Evolutionary conservation across 2,797 vertebrate genomes (phyloP), one percentile per base, ranked within the genome.

Genomic region (Etheostoma perlongum): DNA sequence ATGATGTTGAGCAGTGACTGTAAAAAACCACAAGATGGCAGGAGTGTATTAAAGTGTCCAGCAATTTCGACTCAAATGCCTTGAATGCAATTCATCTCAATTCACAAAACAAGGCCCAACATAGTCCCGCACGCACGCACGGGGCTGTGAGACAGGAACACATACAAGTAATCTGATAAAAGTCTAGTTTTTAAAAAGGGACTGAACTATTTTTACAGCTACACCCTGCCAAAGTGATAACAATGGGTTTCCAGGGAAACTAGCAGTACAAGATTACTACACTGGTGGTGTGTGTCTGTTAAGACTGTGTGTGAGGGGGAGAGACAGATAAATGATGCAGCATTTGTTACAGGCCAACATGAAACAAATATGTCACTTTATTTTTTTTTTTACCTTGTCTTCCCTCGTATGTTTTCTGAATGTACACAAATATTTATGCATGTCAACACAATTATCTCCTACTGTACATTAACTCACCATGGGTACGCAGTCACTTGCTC

Each of bases 401-500:
- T 10, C 23, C 1, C 30, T 49, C 51, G 5, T 27, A 14, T 47
- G 46, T 27, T 19, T 36, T 57, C 21, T 71, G 12, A 61, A 74
- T 66, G 46, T n/a, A 65, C 40, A 25, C 14, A 49, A 54, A 53
- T 59, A 51, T 27, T 64, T 23, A 46, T 21, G 44, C 46, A 33
- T 11, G 44, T 49, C 30, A 2, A 51, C 62, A 60, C 21, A 25
- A 11, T 40, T 27, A 40, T 15, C 4, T 44, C 42, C 36, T 10
- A 18, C 30, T 59, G 51, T 47, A 27, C 23, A 49, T 60, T 0
- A 13, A 88, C 93, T 93, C 73, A 97, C 95, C 90, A 97, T 96
- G 52, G 95, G 91, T 69, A 90, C 89, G 61, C 94, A 94, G 85
- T 99, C 98, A 78, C 90, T 96, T 52, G 95, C 95, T 76, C 92